These are phyloP conservation scores for Thecophora atra DNA, from an alignment of 2,888 invertebrate genomes.

Conservation along the genomic window DNA sequence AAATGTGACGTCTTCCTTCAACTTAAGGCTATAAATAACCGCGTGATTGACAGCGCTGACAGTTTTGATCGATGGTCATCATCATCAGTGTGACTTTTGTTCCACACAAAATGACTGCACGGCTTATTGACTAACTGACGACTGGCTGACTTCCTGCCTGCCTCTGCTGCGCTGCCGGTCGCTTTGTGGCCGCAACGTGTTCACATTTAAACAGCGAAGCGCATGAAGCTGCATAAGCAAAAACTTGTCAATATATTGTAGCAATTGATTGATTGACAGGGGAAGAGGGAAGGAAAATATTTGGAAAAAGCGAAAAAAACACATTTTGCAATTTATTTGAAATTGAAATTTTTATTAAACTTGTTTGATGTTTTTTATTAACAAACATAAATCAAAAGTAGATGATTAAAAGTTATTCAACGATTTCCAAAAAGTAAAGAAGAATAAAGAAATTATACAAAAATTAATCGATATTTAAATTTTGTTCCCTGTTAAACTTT, in stretches of 20 bases:
- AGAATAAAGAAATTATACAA: too few species aligned
- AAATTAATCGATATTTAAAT: too few species aligned
- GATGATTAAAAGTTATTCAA: too few species aligned
- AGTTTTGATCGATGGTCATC: constrained; percentile 63
- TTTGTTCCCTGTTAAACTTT: too few species aligned
- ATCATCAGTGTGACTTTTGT: constrained; percentile 55
- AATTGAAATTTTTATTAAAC: too few species aligned
- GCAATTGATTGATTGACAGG: constrained; percentile 39
- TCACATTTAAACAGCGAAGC: constrained; percentile 3
- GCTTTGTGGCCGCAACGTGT: constrained; percentile 6
- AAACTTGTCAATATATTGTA: constrained; percentile 36
- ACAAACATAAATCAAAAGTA: too few species aligned
- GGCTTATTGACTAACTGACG: constrained; percentile 38
- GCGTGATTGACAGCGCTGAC: constrained; percentile 63
- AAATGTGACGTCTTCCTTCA: constrained; percentile 60
- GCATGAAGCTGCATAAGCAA: neutral
- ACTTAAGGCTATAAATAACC: constrained; percentile 59
- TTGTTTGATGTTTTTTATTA: too few species aligned
- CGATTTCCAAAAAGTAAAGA: too few species aligned
- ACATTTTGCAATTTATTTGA: too few species aligned
- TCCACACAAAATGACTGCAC: constrained; percentile 24
- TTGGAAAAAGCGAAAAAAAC: too few species aligned
- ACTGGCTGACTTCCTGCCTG: neutral
- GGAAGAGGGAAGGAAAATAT: neutral
- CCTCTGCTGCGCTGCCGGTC: neutral